Conservation (phyloP, 2,888 invertebrate species). For the Eudasyphora cyanicolor region DNA sequence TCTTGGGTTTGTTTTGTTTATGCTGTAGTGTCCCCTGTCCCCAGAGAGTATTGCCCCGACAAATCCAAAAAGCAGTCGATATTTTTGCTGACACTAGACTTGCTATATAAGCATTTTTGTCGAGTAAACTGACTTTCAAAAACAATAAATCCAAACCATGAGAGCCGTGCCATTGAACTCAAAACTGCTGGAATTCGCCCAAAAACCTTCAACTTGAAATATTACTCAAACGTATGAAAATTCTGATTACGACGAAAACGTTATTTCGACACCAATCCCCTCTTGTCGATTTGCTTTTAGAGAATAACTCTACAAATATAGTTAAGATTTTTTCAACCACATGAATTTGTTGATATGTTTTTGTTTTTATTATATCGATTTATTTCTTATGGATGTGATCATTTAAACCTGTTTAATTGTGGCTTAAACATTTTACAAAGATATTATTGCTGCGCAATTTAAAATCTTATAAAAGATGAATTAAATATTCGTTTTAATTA, state of each 20-base stretch:
- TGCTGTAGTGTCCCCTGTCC: not conserved
- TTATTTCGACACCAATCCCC: not conserved
- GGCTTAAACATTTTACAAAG: too few relatives aligned
- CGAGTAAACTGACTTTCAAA: not conserved
- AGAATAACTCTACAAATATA: too few relatives aligned
- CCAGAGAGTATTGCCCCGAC: not conserved
- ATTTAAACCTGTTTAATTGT: too few relatives aligned
- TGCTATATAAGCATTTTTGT: not conserved
- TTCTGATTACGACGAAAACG: slow-evolving; percentile 50
- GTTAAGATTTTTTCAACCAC: too few relatives aligned
- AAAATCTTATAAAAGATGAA: too few relatives aligned
- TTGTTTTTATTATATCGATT: too few relatives aligned
- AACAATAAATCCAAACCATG: not conserved
- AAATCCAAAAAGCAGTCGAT: not conserved
- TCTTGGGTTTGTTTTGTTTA: not conserved
- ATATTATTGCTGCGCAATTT: too few relatives aligned
- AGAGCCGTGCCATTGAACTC: slow-evolving; percentile 50
- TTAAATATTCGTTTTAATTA: too few relatives aligned
- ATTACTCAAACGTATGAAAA: slow-evolving; percentile 57
- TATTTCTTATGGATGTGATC: too few relatives aligned
- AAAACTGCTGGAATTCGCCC: slow-evolving; percentile 32
- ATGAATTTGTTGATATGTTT: too few relatives aligned
- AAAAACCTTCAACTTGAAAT: slow-evolving; percentile 61
- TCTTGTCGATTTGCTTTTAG: too few relatives aligned
- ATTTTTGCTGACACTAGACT: not conserved